These are phyloP conservation scores for Macaria liturata DNA, from an alignment of 2,888 invertebrate genomes.

Conservation along the genomic window DNA sequence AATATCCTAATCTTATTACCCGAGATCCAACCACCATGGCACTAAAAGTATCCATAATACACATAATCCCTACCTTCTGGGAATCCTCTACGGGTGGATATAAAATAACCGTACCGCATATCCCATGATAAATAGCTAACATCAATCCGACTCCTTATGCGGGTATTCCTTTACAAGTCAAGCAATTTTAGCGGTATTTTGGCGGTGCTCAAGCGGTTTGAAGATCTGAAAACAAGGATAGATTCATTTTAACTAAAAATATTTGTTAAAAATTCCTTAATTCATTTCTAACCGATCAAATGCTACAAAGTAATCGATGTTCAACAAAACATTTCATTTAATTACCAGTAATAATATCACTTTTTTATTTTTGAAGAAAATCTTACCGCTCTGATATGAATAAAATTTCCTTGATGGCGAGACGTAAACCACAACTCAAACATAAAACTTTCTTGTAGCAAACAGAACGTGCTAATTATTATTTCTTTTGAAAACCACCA, in stretches of 20 bases:
- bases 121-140: conserved; percentile 53
- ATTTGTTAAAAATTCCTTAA: no score
- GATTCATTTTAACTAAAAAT: no score
- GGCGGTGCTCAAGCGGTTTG: conserved; percentile 35
- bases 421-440: neutral
- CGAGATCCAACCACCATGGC: neutral
- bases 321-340: no score
- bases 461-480: conserved; percentile 10
- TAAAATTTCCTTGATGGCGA: neutral
- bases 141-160: conserved; percentile 56
- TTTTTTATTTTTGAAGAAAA: no score
- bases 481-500: conserved; percentile 3
- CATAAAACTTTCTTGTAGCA: conserved; percentile 5
- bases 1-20: conserved; percentile 10
- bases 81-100: conserved; percentile 45
- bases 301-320: no score
- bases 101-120: conserved; percentile 42
- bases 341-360: no score
- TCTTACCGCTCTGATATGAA: no score
- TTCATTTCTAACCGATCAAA: no score
- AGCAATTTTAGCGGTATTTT: conserved; percentile 53
- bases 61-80: conserved; percentile 35
- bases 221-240: no score
- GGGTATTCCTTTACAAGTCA: conserved; percentile 55
- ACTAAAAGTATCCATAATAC: conserved; percentile 21